Evolutionary conservation across 2,888 invertebrate species (phyloP), one percentile per base, ranked within the genome.

Genomic region (Gisinianus flammeolus): DNA sequence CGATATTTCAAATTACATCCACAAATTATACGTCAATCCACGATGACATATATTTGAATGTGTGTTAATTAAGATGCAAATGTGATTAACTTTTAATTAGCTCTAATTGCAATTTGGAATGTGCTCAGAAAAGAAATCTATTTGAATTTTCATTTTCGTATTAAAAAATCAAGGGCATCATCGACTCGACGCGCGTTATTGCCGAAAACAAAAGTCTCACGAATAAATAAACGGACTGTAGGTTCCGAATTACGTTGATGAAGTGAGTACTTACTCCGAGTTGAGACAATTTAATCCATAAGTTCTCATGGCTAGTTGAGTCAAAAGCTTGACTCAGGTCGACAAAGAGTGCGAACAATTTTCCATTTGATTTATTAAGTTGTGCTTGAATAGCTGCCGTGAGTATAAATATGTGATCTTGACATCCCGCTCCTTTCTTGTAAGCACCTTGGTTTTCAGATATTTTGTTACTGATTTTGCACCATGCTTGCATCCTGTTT

Each of bases 381-480:
- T 30, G 56, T 1, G 35, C 8, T 30, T 70, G 62, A 22, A 77
- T 77, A 1, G 33, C 19, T 0, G 70, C 30, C 22, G 24, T 70
- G 0, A 77, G 70, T 3, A 44, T 64, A 26, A 70, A 77, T 0
- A 77, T 52, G 19, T 77, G 77, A 28, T 77, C 77, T 19, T 31
- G 33, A 22, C 70, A 71, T 0, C 70, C 58, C 0, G 30, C 35
- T 0, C 44, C 19, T 19, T 64, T 62, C 6, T 31, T 22, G 70
- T 71, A 77, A 0, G 70, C 77, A 16, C 62, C 66, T 77, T 77
- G 77, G n/a, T 26, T 64, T 10, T 77, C 62, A 0, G 70, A 77
- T 12, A 70, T 54, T 4, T 35, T 70, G 0, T 77, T 64, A 33
- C 64, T 35, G n/a, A 5, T 22, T 62, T n/a, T 44, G 3, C 4